phyloP scores from a whole-genome alignment of 2,797 vertebrate species.

The Pangasius sanitwongsei region DNA sequence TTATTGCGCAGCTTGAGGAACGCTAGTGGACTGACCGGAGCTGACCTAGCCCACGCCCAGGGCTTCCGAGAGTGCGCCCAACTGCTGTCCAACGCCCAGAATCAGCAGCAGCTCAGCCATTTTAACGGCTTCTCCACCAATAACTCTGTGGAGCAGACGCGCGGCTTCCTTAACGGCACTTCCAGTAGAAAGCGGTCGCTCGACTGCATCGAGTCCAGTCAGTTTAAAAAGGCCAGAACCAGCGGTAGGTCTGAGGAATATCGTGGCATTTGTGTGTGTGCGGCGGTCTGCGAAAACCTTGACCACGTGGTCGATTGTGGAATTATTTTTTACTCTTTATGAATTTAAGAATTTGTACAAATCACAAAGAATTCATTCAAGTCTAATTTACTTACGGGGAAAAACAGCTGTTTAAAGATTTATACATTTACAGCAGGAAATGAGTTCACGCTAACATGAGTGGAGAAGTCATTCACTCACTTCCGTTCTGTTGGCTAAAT shows the following conservation, averaged over 20 bases:
- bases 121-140: constrained; percentile 83
- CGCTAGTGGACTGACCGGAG: constrained; percentile 98
- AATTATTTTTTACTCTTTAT: not conserved
- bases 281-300: not conserved
- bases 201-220: constrained; percentile 83
- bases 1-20: constrained; percentile 97
- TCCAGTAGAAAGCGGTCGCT: constrained; percentile 93
- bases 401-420: not conserved
- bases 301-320: not conserved
- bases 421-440: not conserved
- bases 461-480: not conserved
- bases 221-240: constrained; percentile 89
- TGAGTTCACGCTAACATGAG: not conserved
- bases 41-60: constrained; percentile 98
- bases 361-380: not conserved
- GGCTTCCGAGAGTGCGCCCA: constrained; percentile 95
- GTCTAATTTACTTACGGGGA: not conserved
- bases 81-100: constrained; percentile 97
- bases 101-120: constrained; percentile 83
- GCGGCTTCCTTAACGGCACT: constrained; percentile 76
- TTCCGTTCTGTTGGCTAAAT: not conserved
- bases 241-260: constrained; percentile 69
- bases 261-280: not conserved
- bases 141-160: constrained; percentile 73
- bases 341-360: not conserved